phyloP scores from a whole-genome alignment of 2,113 vertebrate genomes.

The Tringa solitaria region DNA sequence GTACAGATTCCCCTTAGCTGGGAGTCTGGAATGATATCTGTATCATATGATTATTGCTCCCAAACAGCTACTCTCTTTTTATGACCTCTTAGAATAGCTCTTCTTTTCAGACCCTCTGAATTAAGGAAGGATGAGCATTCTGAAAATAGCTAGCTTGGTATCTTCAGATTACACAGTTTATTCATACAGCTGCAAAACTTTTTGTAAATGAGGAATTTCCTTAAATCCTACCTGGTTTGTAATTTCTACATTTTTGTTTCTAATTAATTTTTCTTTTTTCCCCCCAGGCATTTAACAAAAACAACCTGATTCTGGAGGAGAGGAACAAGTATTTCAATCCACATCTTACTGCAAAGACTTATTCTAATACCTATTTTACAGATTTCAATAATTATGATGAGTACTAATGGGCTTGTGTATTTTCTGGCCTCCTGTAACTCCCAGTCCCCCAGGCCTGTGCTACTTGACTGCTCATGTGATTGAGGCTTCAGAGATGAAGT shows the following conservation, averaged over 20 bases:
- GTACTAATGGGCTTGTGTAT: slow-evolving; percentile 78
- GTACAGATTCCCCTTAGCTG: background rate
- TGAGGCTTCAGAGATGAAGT: slow-evolving; percentile 58
- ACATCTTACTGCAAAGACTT: slow-evolving; percentile 93
- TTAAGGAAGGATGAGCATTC: background rate
- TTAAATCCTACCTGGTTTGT: background rate
- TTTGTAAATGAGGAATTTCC: background rate
- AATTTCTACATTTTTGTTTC: background rate
- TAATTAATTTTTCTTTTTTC: background rate
- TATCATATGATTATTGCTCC: background rate
- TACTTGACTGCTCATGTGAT: slow-evolving; percentile 54
- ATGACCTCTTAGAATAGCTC: background rate
- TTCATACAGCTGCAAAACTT: background rate
- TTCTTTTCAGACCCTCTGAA: background rate
- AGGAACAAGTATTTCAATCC: slow-evolving; percentile 98
- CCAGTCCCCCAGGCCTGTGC: slow-evolving; percentile 54
- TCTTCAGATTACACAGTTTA: background rate
- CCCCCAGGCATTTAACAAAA: slow-evolving; percentile 95
- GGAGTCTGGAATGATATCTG: background rate
- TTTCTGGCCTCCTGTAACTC: slow-evolving; percentile 53
- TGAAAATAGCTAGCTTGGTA: background rate
- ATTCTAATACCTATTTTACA: slow-evolving; percentile 96
- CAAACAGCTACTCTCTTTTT: background rate
- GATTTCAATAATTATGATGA: slow-evolving; percentile 98
- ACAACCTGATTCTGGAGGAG: slow-evolving; percentile 97